These are phyloP conservation scores for Paraplagusia blochii DNA, from an alignment of 2,113 vertebrate genomes.

Conservation along the genomic window DNA sequence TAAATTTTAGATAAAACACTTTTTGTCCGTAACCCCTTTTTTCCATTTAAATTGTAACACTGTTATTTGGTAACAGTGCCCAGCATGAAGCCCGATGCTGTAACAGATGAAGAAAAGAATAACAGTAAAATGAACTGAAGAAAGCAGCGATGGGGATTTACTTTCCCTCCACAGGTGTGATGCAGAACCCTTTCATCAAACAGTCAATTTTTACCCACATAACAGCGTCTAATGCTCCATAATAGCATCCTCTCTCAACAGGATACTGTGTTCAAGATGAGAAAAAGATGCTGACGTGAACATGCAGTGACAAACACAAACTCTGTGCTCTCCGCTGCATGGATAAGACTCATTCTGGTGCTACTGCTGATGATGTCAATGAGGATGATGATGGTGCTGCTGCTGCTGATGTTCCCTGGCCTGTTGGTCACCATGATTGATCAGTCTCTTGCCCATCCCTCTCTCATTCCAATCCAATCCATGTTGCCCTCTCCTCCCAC, in stretches of 20 bases:
- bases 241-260: background rate
- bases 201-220: background rate
- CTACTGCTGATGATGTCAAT: background rate
- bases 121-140: background rate
- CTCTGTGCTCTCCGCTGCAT: no score
- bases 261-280: slow-evolving; percentile 25
- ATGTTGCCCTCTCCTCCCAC: slow-evolving; percentile 37
- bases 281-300: slow-evolving; percentile 30
- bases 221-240: slow-evolving; percentile 7
- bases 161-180: background rate
- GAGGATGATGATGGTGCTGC: no score
- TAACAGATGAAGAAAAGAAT: slow-evolving; percentile 1
- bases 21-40: no score
- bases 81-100: slow-evolving; percentile 33
- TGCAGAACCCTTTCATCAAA: slow-evolving; percentile 2
- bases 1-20: no score
- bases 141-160: background rate
- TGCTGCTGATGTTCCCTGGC: slow-evolving; percentile 19
- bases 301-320: slow-evolving; percentile 21
- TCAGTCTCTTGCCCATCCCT: slow-evolving; percentile 48
- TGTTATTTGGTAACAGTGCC: slow-evolving; percentile 19
- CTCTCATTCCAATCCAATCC: slow-evolving; percentile 55
- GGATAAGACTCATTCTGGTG: no score
- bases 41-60: slow-evolving; percentile 21
- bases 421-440: slow-evolving; percentile 71